phyloP scores from a whole-genome alignment of 1,140 invertebrate species.

The Choristoneura fumiferana region DNA sequence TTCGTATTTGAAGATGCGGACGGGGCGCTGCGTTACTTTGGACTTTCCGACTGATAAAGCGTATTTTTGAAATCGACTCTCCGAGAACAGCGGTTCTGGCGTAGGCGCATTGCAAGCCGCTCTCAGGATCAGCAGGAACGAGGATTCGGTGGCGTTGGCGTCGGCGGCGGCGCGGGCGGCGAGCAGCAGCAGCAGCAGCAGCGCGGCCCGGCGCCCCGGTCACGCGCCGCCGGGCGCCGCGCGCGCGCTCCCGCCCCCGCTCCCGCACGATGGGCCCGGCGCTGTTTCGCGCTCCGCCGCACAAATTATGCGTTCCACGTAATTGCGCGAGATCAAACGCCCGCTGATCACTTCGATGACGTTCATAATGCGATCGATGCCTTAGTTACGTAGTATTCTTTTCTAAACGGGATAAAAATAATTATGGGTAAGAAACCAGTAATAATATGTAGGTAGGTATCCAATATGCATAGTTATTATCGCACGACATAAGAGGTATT shows the following conservation, averaged over 20 bases:
- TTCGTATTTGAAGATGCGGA: conserved; percentile 36
- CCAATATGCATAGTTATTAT: too few species aligned
- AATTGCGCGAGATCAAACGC: conserved; percentile 41
- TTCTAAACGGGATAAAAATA: conserved; percentile 10
- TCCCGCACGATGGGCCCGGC: too few species aligned
- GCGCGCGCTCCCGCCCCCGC: background rate
- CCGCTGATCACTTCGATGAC: conserved; percentile 15
- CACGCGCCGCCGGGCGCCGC: conserved; percentile 19
- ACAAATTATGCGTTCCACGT: conserved; percentile 31
- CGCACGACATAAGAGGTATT: too few species aligned
- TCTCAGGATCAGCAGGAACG: conserved; percentile 23
- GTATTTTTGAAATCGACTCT: conserved; percentile 2
- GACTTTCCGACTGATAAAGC: background rate
- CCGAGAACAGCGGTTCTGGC: background rate
- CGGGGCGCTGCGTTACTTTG: conserved; percentile 7
- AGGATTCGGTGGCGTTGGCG: conserved; percentile 21
- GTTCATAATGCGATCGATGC: conserved; percentile 19
- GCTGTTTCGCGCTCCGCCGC: conserved; percentile 30
- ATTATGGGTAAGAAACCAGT: background rate
- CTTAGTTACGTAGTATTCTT: conserved; percentile 5
- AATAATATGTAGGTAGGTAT: background rate
- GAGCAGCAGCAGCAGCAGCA: conserved; percentile 37
- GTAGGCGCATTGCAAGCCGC: conserved; percentile 11
- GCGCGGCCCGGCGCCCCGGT: conserved; percentile 22
- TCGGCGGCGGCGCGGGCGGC: conserved; percentile 29